Conservation (phyloP, 2,797 vertebrate genomes). For the Sebastiscus tertius region DNA sequence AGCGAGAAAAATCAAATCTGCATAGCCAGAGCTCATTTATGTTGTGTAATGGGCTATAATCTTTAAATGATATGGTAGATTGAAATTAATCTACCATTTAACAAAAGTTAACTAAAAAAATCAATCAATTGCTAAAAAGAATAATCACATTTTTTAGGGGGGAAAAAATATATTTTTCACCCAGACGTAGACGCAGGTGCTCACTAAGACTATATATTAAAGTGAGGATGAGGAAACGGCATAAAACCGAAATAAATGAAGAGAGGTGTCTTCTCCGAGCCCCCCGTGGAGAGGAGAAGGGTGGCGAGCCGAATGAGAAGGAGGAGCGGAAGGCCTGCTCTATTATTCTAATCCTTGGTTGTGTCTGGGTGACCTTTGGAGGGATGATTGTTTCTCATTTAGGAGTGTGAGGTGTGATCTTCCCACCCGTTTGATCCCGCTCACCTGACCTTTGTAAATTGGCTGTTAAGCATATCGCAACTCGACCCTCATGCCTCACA, state of each 20-base stretch:
- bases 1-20: not conserved
- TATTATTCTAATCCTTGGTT: constrained; percentile 86
- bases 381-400: constrained; percentile 88
- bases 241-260: constrained; percentile 5
- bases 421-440: constrained; percentile 85
- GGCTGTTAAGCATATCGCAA: constrained; percentile 88
- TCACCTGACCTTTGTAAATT: constrained; percentile 91
- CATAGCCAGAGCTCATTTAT: not conserved
- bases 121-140: not conserved
- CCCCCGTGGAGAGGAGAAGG: constrained; percentile 60
- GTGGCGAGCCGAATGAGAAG: constrained; percentile 52
- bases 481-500: constrained; percentile 77
- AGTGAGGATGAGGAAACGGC: not conserved
- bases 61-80: not conserved
- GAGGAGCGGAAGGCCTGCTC: constrained; percentile 76
- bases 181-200: not conserved
- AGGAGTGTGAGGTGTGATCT: constrained; percentile 87
- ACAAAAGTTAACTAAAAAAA: not conserved
- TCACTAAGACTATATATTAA: not conserved
- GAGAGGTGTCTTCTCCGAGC: constrained; percentile 25
- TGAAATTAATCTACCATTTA: not conserved
- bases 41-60: not conserved
- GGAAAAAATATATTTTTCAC: not conserved
- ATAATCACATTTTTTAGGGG: not conserved
- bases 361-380: constrained; percentile 84